Evolutionary conservation across 2,888 invertebrate genomes (phyloP).

Genomic region (Acanthosepion esculentum): DNA sequence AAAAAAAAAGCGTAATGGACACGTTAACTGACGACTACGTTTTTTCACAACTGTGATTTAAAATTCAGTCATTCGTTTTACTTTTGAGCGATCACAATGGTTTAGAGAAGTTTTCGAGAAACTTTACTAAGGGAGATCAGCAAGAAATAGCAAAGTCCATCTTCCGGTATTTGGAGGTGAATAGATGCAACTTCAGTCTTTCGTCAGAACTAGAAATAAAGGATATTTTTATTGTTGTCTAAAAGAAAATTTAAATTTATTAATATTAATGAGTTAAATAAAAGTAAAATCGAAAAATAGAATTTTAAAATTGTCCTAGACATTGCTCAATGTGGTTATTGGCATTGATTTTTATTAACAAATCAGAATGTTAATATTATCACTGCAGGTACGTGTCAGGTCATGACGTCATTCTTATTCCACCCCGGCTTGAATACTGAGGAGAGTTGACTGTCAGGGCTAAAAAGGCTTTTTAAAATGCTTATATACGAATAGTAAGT

Average conservation of each 20-base stretch:
- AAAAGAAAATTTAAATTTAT: neutral
- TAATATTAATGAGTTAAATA: neutral
- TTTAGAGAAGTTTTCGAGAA: too few species aligned
- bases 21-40: too few species aligned
- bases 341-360: neutral
- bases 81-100: too few species aligned
- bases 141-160: neutral
- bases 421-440: conserved; percentile 20
- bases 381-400: neutral
- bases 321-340: neutral
- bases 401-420: conserved; percentile 4
- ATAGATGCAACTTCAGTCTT: neutral
- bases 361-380: neutral
- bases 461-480: neutral
- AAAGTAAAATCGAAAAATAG: neutral
- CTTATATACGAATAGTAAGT: conserved; percentile 33
- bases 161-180: neutral
- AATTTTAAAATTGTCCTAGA: neutral
- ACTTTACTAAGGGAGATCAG: neutral
- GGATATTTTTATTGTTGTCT: neutral
- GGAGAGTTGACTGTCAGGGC: neutral
- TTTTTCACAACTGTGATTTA: too few species aligned
- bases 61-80: too few species aligned
- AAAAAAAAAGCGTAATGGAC: too few species aligned
- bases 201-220: neutral